Conservation (phyloP, 2,888 invertebrate genomes). For the Girardia tigrina region DNA sequence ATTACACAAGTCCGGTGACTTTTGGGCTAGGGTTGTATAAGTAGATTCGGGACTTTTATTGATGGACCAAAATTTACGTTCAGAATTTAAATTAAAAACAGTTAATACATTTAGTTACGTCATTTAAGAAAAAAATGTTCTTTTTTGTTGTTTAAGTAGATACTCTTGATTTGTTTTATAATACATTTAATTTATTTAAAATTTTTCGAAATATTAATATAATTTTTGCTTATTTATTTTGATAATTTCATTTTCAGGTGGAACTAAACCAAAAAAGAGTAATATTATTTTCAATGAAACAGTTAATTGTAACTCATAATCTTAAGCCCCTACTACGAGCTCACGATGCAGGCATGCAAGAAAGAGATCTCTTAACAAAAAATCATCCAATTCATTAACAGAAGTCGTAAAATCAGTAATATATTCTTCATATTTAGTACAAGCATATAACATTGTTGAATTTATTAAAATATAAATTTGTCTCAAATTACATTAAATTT, state of each 20-base stretch:
- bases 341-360: conserved; percentile 25
- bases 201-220: too few species aligned
- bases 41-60: too few species aligned
- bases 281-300: neutral
- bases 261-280: neutral
- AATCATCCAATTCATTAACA: conserved; percentile 24
- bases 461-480: too few species aligned
- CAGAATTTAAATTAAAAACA: too few species aligned
- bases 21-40: too few species aligned
- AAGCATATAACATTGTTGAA: neutral
- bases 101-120: too few species aligned
- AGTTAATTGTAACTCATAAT: neutral
- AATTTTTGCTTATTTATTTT: neutral
- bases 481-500: too few species aligned
- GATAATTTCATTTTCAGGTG: neutral
- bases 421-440: too few species aligned
- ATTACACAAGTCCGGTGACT: too few species aligned
- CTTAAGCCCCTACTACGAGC: neutral
- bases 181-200: neutral
- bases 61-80: too few species aligned
- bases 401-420: neutral
- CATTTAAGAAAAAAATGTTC: too few species aligned
- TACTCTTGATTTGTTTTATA: conserved; percentile 35
- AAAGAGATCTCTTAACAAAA: conserved; percentile 12
- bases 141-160: too few species aligned